Base-by-base conservation (phyloP, 1,140 invertebrate genomes). In the Trichogramma pretiosum region DNA sequence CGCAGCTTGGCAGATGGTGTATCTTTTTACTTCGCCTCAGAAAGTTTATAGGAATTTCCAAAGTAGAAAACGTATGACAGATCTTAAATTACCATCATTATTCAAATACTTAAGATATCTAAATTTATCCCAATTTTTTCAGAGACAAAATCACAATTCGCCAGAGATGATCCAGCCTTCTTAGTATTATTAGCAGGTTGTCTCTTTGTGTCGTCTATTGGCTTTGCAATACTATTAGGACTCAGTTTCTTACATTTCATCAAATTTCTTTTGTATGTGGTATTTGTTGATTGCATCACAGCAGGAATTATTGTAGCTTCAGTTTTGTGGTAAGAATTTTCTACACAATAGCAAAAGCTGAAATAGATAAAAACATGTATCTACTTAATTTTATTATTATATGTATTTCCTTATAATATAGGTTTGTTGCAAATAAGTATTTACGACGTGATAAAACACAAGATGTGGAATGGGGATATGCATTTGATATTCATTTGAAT, bases 91-190 rank as follows among this genome's bases (percentile, higher is more conserved):
- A 36, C 34, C 5, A 22, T 39, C 19, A 23, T 40, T n/a, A n/a
- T n/a, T n/a, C n/a, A n/a, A n/a, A n/a, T n/a, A n/a, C n/a, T n/a
- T n/a, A n/a, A n/a, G n/a, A n/a, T n/a, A n/a, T n/a, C n/a, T n/a
- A n/a, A n/a, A n/a, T n/a, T n/a, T n/a, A n/a, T n/a, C n/a, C n/a
- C n/a, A 30, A 55, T 57, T 11, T 22, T 65, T 66, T 52, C 70
- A 94, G 90, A 96, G 76, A 95, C 93, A 49, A 98, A 98, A 74
- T 89, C 92, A 57, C 95, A 99, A 73, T 99, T 96, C 82, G 95
- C 95, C 0, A 81, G 96, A 72, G 96, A 99, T 76, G 96, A 99
- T 76, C 96, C 96, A 44, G 96, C 96, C 48, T 99, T 99, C 76
- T 71, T 99, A 48, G 93, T 99, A 23, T 72, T 99, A 37, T 73